Evolutionary conservation across 2,888 invertebrate genomes (phyloP).

Genomic region (Crocallis elinguaria): DNA sequence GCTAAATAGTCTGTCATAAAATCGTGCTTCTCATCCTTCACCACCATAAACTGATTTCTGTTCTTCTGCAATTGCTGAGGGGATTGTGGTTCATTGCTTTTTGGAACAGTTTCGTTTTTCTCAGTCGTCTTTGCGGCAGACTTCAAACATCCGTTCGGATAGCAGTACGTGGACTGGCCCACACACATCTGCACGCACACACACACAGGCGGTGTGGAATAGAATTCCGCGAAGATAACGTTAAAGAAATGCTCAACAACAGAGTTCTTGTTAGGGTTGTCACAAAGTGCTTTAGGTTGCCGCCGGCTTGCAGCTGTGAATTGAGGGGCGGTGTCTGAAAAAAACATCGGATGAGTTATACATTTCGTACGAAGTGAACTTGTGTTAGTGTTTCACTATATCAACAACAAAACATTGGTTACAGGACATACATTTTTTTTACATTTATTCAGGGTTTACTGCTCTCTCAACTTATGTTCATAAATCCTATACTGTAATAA

Average conservation of each 20-base stretch:
- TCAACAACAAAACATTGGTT: too few relatives aligned
- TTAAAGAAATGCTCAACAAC: slow-evolving; percentile 71
- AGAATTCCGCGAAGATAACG: slow-evolving; percentile 68
- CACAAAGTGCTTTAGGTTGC: slow-evolving; percentile 42
- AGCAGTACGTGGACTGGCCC: slow-evolving; percentile 69
- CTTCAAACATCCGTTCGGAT: slow-evolving; percentile 70
- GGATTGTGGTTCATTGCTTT: slow-evolving; percentile 30
- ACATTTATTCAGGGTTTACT: too few relatives aligned
- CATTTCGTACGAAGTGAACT: too few relatives aligned
- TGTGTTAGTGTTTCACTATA: too few relatives aligned
- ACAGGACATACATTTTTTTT: too few relatives aligned
- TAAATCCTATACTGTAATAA: too few relatives aligned
- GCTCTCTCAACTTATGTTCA: too few relatives aligned
- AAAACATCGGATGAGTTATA: too few relatives aligned
- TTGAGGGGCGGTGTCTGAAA: slow-evolving; percentile 51
- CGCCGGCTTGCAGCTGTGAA: slow-evolving; percentile 37
- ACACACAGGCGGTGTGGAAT: slow-evolving; percentile 61
- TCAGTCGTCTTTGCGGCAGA: neutral
- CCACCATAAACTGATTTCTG: slow-evolving; percentile 46
- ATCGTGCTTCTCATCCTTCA: slow-evolving; percentile 54
- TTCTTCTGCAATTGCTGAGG: slow-evolving; percentile 41
- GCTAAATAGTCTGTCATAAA: slow-evolving; percentile 50
- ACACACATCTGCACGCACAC: slow-evolving; percentile 73
- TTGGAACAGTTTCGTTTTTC: slow-evolving; percentile 42
- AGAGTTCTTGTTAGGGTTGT: slow-evolving; percentile 45